Conservation (phyloP, 1,140 invertebrate species). For the Ceratina japonica region DNA sequence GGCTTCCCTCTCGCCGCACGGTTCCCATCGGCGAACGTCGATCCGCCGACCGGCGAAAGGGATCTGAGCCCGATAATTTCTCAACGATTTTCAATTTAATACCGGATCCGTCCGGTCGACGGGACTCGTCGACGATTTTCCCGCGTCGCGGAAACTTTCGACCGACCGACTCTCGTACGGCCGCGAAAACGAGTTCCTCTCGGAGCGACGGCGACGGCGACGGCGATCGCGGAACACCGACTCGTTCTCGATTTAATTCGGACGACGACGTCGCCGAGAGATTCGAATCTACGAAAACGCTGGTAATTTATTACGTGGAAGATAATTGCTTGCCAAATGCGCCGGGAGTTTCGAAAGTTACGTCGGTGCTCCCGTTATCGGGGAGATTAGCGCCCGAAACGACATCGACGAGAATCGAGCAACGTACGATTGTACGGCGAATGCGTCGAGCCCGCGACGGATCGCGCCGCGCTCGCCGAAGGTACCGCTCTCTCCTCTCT, state of each 20-base stretch:
- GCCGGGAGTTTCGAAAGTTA: conserved; percentile 33
- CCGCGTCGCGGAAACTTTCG: conserved; percentile 18
- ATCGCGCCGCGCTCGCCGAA: too few species aligned
- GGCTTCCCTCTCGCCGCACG: background rate
- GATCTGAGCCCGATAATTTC: conserved; percentile 38
- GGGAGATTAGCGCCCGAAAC: conserved; percentile 49
- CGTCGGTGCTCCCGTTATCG: conserved; percentile 37
- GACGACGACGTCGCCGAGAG: background rate
- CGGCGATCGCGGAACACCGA: too few species aligned
- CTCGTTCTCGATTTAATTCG: background rate
- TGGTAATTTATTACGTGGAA: background rate
- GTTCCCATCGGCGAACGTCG: background rate
- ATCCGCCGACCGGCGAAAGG: background rate
- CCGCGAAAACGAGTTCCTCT: too few species aligned
- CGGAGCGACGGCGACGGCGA: too few species aligned
- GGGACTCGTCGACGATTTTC: conserved; percentile 8
- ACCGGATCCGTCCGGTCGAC: conserved; percentile 25
- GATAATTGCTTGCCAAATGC: conserved; percentile 20
- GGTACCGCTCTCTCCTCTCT: too few species aligned
- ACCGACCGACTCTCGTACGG: too few species aligned
- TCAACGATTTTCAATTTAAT: conserved; percentile 49
- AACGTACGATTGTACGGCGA: too few species aligned
- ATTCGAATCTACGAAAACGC: background rate
- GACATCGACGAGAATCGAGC: conserved; percentile 9
- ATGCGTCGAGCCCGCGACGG: background rate